phyloP scores from a whole-genome alignment of 2,113 vertebrate genomes.

The Neoarius graeffei region DNA sequence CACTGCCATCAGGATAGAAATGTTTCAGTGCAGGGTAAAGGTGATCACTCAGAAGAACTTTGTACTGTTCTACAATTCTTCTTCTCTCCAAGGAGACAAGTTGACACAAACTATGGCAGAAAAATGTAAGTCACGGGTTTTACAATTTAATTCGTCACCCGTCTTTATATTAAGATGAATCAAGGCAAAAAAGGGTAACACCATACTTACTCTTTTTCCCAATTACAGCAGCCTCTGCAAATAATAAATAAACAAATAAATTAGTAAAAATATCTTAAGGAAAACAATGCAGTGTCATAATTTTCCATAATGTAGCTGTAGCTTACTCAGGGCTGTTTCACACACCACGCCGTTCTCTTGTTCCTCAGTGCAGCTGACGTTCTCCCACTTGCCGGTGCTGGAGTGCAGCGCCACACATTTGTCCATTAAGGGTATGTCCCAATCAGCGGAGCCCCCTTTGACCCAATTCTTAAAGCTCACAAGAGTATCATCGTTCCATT shows the following conservation, averaged over 20 bases:
- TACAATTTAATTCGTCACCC: not conserved
- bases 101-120: not conserved
- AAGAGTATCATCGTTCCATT: constrained; percentile 74
- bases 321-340: constrained; percentile 76
- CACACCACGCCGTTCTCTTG: constrained; percentile 78
- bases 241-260: not conserved
- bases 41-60: not conserved
- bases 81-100: not conserved
- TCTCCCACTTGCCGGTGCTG: constrained; percentile 78
- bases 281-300: not conserved
- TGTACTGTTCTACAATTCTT: not conserved
- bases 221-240: not conserved
- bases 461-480: constrained; percentile 81
- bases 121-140: not conserved
- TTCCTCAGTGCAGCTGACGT: constrained; percentile 74
- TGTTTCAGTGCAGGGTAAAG: not conserved
- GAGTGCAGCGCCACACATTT: constrained; percentile 78
- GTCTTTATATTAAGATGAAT: not conserved
- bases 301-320: not conserved
- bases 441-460: constrained; percentile 40
- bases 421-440: constrained; percentile 64
- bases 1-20: not conserved
- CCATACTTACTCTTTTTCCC: constrained; percentile 21
- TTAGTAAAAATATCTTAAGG: not conserved
- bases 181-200: not conserved